phyloP scores from a whole-genome alignment of 2,113 vertebrate species.

The Crotalus viridis region DNA sequence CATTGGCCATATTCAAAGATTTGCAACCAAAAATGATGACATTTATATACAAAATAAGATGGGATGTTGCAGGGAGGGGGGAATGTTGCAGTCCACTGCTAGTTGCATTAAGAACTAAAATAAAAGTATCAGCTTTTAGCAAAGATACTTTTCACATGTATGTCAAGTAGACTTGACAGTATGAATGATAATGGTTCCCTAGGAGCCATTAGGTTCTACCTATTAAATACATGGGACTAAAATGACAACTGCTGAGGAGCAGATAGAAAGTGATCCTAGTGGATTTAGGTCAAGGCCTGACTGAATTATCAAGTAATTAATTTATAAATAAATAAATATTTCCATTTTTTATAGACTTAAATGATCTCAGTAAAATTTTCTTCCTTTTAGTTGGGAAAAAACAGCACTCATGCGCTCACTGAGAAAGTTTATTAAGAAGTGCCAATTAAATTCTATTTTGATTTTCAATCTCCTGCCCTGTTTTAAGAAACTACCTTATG shows the following conservation, averaged over 20 bases:
- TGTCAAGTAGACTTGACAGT: constrained; percentile 4
- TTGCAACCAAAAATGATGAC: not conserved
- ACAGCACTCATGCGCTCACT: not conserved
- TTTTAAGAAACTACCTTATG: constrained; percentile 13
- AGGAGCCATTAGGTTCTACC: constrained; percentile 23
- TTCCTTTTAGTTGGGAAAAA: not conserved
- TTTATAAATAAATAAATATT: not conserved
- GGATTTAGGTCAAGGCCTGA: not conserved
- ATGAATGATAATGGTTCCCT: constrained; percentile 27
- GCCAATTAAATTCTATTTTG: constrained; percentile 31
- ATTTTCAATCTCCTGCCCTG: not conserved
- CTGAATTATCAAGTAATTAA: not conserved
- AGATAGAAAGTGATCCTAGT: constrained; percentile 15
- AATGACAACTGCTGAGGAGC: constrained; percentile 30
- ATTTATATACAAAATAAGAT: not conserved
- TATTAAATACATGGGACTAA: constrained; percentile 26
- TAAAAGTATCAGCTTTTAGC: constrained; percentile 18
- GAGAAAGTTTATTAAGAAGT: not conserved
- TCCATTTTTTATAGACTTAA: not conserved
- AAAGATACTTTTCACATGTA: constrained; percentile 14
- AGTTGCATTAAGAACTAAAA: not conserved
- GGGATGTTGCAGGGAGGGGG: rapidly evolving
- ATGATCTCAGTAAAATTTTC: not conserved
- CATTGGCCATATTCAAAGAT: not conserved
- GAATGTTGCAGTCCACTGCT: not conserved